Evolutionary conservation across 2,888 invertebrate genomes (phyloP), one percentile per base, ranked within the genome.

Genomic region (Pyrrhosoma nymphula): DNA sequence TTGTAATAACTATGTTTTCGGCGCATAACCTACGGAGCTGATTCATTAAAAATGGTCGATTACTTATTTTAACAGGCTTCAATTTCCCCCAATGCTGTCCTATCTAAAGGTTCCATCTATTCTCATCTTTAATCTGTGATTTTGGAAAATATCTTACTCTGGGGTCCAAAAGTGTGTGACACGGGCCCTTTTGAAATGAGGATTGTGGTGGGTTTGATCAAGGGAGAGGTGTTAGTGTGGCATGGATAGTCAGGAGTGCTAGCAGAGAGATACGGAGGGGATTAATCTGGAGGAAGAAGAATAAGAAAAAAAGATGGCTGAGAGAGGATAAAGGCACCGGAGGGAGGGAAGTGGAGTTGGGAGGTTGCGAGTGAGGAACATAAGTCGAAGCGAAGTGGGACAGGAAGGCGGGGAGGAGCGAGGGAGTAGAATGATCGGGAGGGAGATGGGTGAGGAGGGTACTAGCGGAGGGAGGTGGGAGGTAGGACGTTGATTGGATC

Each of bases 401-500:
- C 26, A 69, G 69, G n/a, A n/a, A n/a, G n/a, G 26, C 4, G 0
- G 69, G 10, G n/a, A 69, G 69, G 69, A 0, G 69, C 1, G n/a
- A 69, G 69, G 69, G 26, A 69, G 26, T 69, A n/a, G 82, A 82
- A 35, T 35, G 82, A 35, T 35, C 35, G 35, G 30, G 82, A 35
- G 26, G n/a, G 12, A 82, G 82, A 23, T n/a, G n/a, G n/a, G n/a
- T n/a, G n/a, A n/a, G n/a, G 1, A 35, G 1, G 35, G 35, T 35
- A 82, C 60, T 16, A 3, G 82, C 12, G 35, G 1, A n/a, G 82
- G 16, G 82, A 82, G 35, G 30, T 1, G 75, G 35, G n/a, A 10
- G 30, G n/a, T 10, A 30, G 75, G 82, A 82, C 30, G 82, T 35
- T 82, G 82, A 82, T 82, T 82, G 82, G 82, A 82, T 82, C 82